Base-by-base conservation (phyloP, 2,113 vertebrate genomes). In the Entomyzon cyanotis region DNA sequence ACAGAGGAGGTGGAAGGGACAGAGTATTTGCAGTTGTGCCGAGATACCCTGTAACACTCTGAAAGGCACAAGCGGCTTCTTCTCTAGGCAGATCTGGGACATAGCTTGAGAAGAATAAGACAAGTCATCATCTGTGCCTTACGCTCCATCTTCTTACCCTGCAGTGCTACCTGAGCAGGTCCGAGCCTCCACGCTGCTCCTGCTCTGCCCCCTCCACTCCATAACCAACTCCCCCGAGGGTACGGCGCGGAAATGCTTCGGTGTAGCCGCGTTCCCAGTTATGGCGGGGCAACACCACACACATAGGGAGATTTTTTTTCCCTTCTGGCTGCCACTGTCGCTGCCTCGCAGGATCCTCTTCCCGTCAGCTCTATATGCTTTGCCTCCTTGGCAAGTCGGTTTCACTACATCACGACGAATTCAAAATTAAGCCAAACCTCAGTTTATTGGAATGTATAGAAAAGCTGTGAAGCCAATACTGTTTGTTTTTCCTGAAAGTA, bases 11-110 rank as follows among this genome's bases (percentile, higher is more conserved):
- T 9, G 24, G 30, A 62, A 23, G 27, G 6, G 25, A 19, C 67
- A 15, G 14, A 53, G 10, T 10, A 3, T 12, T 39, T 42, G 12
- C 33, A 17, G 2, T 9, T 4, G 2, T 15, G 11, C 7, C 25
- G 3, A 21, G 10, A 8, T 8, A 5, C 5, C 7, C 13, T 4
- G 6, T 14, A 8, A 21, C 24, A 19, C 7, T 19, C 3, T 1
- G 28, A 7, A 39, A 8, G 12, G 11, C 21, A 17, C 18, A 5
- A 5, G 9, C 7, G 15, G 3, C 39, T 31, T 11, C 11, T 53
- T 8, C 42, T 28, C 1, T 3, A 4, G 19, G 12, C 2, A 19
- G 5, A 25, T 12, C 4, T 23, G 35, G 6, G 10, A 23, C 0
- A 5, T 33, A 2, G 2, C 9, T 42, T 19, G 4, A 28, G 7